Evolutionary conservation across 1,140 invertebrate species (phyloP).

Genomic region (Brachionus manjavacas): DNA sequence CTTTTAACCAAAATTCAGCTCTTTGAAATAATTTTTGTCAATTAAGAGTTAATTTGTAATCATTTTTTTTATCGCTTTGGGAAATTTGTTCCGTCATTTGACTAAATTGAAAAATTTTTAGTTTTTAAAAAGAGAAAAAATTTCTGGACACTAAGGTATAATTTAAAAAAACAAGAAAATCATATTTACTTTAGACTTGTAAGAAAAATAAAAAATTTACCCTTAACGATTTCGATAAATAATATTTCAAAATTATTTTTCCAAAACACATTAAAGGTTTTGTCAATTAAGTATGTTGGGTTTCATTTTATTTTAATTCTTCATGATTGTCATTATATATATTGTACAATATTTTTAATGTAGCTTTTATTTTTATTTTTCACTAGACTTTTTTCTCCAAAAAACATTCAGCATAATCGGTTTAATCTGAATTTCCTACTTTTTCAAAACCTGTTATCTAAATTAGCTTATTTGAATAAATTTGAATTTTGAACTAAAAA

Average conservation of each 20-base stretch:
- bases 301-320: not conserved
- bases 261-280: not conserved
- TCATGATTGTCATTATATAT: too few species aligned
- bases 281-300: not conserved
- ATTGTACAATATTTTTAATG: too few species aligned
- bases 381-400: too few species aligned
- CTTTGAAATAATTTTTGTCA: too few species aligned
- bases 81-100: not conserved
- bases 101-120: too few species aligned
- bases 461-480: not conserved
- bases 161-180: not conserved
- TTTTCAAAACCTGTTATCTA: not conserved
- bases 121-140: not conserved
- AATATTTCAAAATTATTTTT: not conserved
- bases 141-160: not conserved
- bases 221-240: not conserved
- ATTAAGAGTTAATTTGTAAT: too few species aligned
- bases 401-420: not conserved
- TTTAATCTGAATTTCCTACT: not conserved
- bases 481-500: not conserved
- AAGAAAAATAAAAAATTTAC: too few species aligned
- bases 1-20: too few species aligned
- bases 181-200: too few species aligned
- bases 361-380: too few species aligned
- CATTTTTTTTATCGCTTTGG: not conserved